These are phyloP conservation scores for Pteronura brasiliensis DNA, from an alignment of 2,113 vertebrate genomes.

Conservation along the genomic window DNA sequence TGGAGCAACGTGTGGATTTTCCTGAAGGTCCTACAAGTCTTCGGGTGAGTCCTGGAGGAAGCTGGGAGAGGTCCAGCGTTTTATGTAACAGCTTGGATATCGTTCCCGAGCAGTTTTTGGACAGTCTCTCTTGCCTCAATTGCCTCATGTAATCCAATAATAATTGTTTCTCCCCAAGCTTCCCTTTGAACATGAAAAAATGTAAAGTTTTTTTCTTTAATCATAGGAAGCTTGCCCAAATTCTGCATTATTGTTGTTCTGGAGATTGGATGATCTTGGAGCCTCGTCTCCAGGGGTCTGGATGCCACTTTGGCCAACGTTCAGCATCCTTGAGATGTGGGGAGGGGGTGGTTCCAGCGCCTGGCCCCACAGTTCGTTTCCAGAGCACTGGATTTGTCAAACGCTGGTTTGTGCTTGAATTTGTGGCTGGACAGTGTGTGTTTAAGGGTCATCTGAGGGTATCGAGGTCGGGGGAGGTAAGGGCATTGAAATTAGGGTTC, in stretches of 20 bases:
- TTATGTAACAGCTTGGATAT: not conserved
- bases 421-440: rapidly evolving
- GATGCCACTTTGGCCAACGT: rapidly evolving
- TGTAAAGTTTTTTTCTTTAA: not conserved
- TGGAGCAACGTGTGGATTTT: not conserved
- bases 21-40: not conserved
- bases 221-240: not conserved
- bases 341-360: rapidly evolving
- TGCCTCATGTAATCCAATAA: not conserved
- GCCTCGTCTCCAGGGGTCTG: rapidly evolving
- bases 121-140: not conserved
- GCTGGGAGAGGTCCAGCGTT: not conserved
- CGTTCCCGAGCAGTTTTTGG: not conserved
- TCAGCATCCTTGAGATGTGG: rapidly evolving
- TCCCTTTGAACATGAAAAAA: not conserved
- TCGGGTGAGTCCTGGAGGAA: not conserved
- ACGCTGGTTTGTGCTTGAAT: rapidly evolving
- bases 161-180: not conserved
- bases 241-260: rapidly evolving
- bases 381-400: not conserved
- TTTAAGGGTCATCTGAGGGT: not conserved
- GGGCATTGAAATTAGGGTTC: rapidly evolving
- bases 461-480: no score
- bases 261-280: rapidly evolving
- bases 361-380: rapidly evolving